phyloP scores from a whole-genome alignment of 1,140 invertebrate genomes.

The Leucophenga varia region DNA sequence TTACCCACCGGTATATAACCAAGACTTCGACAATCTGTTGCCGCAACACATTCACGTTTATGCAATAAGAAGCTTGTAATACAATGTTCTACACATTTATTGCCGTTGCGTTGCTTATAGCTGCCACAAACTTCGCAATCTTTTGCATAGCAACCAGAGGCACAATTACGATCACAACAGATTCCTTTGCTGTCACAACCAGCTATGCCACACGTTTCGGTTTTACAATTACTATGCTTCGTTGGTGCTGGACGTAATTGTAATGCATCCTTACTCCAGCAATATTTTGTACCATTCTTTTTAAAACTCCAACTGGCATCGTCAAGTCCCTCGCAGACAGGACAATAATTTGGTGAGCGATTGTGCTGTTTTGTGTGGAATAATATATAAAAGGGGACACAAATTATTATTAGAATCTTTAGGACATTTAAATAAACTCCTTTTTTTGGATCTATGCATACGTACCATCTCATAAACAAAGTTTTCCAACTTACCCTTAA shows the following conservation, averaged over 20 bases:
- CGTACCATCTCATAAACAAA: too few species aligned
- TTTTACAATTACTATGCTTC: constrained; percentile 13
- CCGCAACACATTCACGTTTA: constrained; percentile 25
- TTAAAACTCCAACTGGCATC: constrained; percentile 6
- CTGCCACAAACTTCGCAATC: constrained; percentile 36
- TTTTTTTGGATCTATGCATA: too few species aligned
- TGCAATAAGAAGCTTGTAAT: constrained; percentile 29
- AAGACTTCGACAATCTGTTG: constrained; percentile 25
- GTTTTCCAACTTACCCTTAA: constrained; percentile 28
- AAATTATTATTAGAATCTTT: too few species aligned
- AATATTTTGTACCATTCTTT: constrained; percentile 16
- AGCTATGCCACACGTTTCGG: constrained; percentile 14
- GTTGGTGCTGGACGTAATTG: constrained; percentile 19
- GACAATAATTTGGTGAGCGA: constrained; percentile 33
- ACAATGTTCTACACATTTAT: constrained; percentile 32
- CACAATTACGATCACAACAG: constrained; percentile 33
- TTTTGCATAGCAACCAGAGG: constrained; percentile 29
- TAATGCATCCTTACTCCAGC: constrained; percentile 30
- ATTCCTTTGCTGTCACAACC: constrained; percentile 30
- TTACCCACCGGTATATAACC: constrained; percentile 28
- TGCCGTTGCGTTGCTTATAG: constrained; percentile 5
- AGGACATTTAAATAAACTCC: too few species aligned
- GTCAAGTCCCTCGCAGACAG: constrained; percentile 32
- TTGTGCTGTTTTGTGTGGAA: too few species aligned
- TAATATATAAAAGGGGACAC: too few species aligned